A percentile compares a stretch with the other conserved stretches of the same genome.
Evolutionary conservation across 2,888 invertebrate genomes (phyloP).

Genomic region (Tholera decimalis): DNA sequence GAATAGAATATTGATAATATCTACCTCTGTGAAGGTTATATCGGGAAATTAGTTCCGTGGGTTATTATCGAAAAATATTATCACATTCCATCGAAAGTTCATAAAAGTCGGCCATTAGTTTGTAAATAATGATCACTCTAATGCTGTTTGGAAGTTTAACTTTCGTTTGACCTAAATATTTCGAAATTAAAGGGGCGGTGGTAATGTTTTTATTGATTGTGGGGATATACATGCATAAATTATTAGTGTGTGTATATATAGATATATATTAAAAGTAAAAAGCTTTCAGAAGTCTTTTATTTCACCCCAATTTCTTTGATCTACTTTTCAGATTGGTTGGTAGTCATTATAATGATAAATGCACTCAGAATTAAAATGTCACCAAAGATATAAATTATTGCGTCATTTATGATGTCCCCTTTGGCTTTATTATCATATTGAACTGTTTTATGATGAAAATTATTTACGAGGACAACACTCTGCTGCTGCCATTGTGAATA

Average conservation of each 20-base stretch:
- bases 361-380: no score
- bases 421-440: no score
- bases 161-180: slow-evolving; percentile 30
- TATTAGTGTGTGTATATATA: no score
- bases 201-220: not conserved
- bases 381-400: no score
- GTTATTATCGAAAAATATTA: slow-evolving; percentile 40
- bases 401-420: no score
- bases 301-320: not conserved
- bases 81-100: slow-evolving; percentile 14
- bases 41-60: slow-evolving; percentile 4
- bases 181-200: not conserved
- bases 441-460: no score
- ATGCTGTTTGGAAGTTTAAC: not conserved
- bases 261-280: not conserved
- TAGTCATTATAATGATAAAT: not conserved
- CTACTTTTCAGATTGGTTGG: not conserved
- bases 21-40: not conserved
- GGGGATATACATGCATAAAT: no score
- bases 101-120: slow-evolving; percentile 14
- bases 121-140: not conserved
- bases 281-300: not conserved
- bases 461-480: no score
- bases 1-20: slow-evolving; percentile 22
- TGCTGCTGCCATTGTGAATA: no score